Evolutionary conservation across 1,140 invertebrate species (phyloP), one percentile per base, ranked within the genome.

Genomic region (Aplysia californica): DNA sequence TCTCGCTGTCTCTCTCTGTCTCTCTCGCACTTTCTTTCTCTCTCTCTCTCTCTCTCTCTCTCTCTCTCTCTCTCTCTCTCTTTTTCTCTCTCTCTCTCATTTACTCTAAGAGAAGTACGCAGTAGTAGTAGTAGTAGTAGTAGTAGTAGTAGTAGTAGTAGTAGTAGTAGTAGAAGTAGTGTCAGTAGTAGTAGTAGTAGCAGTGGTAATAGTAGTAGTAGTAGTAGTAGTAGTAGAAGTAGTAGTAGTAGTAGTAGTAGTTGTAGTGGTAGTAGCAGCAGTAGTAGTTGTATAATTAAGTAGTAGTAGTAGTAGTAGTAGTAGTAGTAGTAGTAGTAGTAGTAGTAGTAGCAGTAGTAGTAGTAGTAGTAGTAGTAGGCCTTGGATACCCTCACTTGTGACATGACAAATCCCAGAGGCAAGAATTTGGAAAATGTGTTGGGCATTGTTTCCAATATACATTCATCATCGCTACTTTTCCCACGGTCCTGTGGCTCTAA

Each of bases 81-180:
- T n/a, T n/a, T n/a, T n/a, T n/a, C n/a, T n/a, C n/a, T n/a, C n/a
- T n/a, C n/a, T n/a, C n/a, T n/a, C n/a, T n/a, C n/a, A 21, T 6
- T 36, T 35, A 26, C 21, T 18, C 15, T n/a, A 68, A 56, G 10
- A 61, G 59, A 10, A 61, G 26, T 15, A 61, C 15, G 26, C 26
- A 61, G 59, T 61, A 61, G 59, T 61, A 61, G 69, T 56, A 71
- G 69, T 71, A 71, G 69, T 71, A 71, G 69, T 56, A 71, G 69
- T 71, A 71, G 69, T 71, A 71, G 69, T 71, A 71, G 69, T 71
- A 41, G 69, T 71, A 71, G 69, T 71, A 41, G 69, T 56, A 71
- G 69, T 71, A 41, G 69, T 56, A 71, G 69, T 71, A 41, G 69
- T 56, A 71, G 69, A 59, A 41, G 69, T 56, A 71, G 69, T 56